These are phyloP conservation scores for Acomys russatus DNA, from an alignment of 2,797 vertebrate genomes.

Conservation along the genomic window DNA sequence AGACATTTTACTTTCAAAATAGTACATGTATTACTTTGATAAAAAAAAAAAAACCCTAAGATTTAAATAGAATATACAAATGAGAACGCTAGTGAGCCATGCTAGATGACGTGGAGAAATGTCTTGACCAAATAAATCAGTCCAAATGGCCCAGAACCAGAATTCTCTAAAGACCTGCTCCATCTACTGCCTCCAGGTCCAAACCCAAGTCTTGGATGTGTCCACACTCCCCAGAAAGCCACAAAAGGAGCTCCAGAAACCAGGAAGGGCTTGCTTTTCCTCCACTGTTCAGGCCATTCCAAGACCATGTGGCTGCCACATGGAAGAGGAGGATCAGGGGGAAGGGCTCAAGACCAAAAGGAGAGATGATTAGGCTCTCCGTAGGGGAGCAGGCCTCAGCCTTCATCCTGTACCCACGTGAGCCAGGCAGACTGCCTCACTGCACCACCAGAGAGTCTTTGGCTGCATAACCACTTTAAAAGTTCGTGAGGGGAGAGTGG, in stretches of 20 bases:
- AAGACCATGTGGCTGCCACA: conserved; percentile 82
- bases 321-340: conserved; percentile 62
- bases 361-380: conserved; percentile 68
- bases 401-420: conserved; percentile 42
- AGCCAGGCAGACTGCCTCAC: conserved; percentile 4
- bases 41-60: conserved; percentile 76
- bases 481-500: not conserved
- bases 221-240: conserved; percentile 81
- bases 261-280: conserved; percentile 77
- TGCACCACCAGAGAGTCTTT: not conserved
- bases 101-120: conserved; percentile 74
- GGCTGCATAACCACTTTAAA: not conserved
- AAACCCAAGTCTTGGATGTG: conserved; percentile 81
- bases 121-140: conserved; percentile 76
- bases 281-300: conserved; percentile 70
- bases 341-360: conserved; percentile 63
- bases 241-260: conserved; percentile 78
- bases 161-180: conserved; percentile 80
- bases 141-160: conserved; percentile 82
- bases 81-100: conserved; percentile 67
- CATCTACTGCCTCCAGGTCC: conserved; percentile 72
- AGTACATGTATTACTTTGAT: conserved; percentile 83
- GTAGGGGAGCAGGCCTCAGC: conserved; percentile 19
- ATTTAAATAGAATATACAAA: conserved; percentile 83
- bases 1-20: conserved; percentile 83